These are phyloP conservation scores for Eurosta solidaginis DNA, from an alignment of 1,140 invertebrate genomes.

Conservation along the genomic window DNA sequence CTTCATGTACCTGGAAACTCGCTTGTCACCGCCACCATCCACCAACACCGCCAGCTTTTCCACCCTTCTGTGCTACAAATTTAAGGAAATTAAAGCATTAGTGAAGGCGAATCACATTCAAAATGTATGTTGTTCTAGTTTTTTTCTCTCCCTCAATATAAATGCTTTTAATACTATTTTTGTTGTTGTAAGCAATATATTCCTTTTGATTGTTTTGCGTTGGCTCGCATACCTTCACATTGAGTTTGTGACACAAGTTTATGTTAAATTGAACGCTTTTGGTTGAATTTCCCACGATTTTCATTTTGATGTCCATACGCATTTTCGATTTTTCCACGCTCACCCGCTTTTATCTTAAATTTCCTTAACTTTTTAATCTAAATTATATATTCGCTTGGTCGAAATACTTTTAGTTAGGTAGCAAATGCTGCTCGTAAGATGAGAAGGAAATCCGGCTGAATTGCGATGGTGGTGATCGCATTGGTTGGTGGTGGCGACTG, in stretches of 20 bases:
- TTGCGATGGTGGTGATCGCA: not conserved
- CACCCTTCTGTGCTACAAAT: not conserved
- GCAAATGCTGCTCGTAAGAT: not conserved
- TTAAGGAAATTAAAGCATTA: not conserved
- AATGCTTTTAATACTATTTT: not conserved
- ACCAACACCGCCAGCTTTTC: not conserved
- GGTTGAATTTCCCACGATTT: conserved; percentile 16
- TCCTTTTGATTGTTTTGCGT: too few species aligned
- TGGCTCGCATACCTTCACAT: not conserved
- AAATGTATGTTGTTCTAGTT: not conserved
- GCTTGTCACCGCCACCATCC: not conserved
- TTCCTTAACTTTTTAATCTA: not conserved
- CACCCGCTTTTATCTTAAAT: conserved; percentile 7
- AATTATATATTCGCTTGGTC: too few species aligned
- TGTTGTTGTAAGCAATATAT: too few species aligned
- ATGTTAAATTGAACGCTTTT: not conserved
- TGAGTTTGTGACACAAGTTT: not conserved
- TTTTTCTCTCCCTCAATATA: too few species aligned
- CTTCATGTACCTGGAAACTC: too few species aligned
- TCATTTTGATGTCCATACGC: not conserved
- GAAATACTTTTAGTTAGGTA: not conserved
- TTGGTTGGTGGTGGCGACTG: not conserved
- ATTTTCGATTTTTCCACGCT: not conserved
- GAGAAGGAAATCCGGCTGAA: not conserved
- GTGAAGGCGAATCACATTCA: too few species aligned